Base-by-base conservation (phyloP, 2,113 vertebrate genomes). In the Bambusicola thoracicus region DNA sequence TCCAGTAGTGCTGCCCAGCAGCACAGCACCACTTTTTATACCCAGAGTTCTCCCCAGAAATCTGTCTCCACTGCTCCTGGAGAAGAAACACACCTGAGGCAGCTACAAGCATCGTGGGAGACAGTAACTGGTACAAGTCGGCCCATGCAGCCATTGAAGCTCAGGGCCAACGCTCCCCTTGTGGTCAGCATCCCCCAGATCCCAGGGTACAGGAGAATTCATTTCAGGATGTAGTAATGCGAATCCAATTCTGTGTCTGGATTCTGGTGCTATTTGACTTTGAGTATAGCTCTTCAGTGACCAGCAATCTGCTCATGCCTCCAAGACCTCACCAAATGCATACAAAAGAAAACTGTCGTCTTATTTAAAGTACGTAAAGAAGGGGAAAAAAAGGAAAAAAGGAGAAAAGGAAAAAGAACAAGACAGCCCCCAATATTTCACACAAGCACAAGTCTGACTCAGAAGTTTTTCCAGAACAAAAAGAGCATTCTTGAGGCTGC, bases 311-410 rank as follows among this genome's bases (percentile, higher is more conserved):
- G 6, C 8, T 27, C 6, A 8, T 32, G 29, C 29, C 63, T 7
- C 30, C 40, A 32, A 30, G 8, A 43, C 24, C 7, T 25, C 5
- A 34, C 5, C 5, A 13, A 30, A 25, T 14, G 59, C 19, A 22
- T 2, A 10, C 0, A 30, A 5, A 66, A 16, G 6, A n/a, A 43
- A 73, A 40, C 1, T 8, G 5, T 36, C 15, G 0, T 9, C 80
- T 43, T 14, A 38, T 46, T 69, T 30, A 53, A 75, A 53, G 2
- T 8, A 17, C 18, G 59, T 11, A 53, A 53, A 53, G 51, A 53
- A 27, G 29, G 14, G 29, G 25, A 14, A 51, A 49, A 4, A 25
- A 49, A 2, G 17, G 21, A 49, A 49, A 22, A 48, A 21, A 49
- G 7, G 14, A 27, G 27, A 51, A 27, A 15, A 27, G 14, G 14